These are phyloP conservation scores for Eilema sororculum DNA, from an alignment of 2,888 invertebrate species.

Conservation along the genomic window DNA sequence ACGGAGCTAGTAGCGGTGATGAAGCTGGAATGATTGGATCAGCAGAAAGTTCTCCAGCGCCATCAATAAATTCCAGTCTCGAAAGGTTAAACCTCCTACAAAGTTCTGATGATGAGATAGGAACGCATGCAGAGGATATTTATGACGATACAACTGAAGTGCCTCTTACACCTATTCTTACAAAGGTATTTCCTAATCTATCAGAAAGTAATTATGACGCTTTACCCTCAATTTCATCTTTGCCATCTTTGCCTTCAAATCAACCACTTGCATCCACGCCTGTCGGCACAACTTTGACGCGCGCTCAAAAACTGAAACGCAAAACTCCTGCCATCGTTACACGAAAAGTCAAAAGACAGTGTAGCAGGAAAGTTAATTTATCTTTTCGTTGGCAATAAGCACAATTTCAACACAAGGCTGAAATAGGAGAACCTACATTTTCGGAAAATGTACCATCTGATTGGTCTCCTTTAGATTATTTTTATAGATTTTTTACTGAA, in stretches of 20 bases:
- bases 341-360: no score
- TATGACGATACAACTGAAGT: slow-evolving; percentile 12
- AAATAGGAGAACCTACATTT: not conserved
- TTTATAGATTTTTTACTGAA: slow-evolving; percentile 6
- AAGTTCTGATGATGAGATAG: slow-evolving; percentile 6
- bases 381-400: no score
- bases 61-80: slow-evolving; percentile 27
- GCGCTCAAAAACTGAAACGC: slow-evolving; percentile 5
- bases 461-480: slow-evolving; percentile 8
- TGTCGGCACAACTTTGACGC: not conserved
- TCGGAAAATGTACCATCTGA: slow-evolving; percentile 4
- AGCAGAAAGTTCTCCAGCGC: slow-evolving; percentile 8
- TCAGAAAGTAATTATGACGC: slow-evolving; percentile 7
- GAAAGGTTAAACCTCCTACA: slow-evolving; percentile 13
- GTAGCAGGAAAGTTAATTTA: no score
- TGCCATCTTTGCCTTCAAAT: not conserved
- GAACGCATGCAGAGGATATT: slow-evolving; percentile 1
- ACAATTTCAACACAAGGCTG: not conserved
- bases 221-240: not conserved
- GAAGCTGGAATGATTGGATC: slow-evolving; percentile 27
- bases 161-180: slow-evolving; percentile 11
- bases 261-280: no score
- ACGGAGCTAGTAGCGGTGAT: slow-evolving; percentile 25
- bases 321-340: not conserved
- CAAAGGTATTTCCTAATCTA: slow-evolving; percentile 8